Percentiles rank a stretch among this genome's conserved stretches.
Conservation (phyloP, 2,888 invertebrate species). For the Phasia obesa region DNA sequence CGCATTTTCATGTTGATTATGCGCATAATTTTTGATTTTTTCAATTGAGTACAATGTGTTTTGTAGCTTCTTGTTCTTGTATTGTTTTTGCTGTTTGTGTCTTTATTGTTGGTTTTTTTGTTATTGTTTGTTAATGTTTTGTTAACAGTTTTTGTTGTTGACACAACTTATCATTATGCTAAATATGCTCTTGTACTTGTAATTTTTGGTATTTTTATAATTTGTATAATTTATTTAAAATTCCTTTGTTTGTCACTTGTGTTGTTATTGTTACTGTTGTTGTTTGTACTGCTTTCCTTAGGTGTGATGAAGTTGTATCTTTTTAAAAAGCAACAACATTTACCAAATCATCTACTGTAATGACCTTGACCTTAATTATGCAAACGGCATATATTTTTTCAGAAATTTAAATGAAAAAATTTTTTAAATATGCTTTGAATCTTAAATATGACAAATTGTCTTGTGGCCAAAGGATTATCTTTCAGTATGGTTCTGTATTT, state of each 20-base stretch:
- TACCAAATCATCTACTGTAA: constrained; percentile 48
- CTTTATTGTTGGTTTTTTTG: constrained; percentile 21
- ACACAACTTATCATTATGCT: constrained; percentile 56
- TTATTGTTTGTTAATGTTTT: constrained; percentile 52
- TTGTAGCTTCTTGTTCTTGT: constrained; percentile 21
- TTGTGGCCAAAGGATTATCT: too few species aligned
- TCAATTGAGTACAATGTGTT: constrained; percentile 5
- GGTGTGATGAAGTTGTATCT: constrained; percentile 51
- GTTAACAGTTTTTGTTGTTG: constrained; percentile 48
- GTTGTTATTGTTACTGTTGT: background rate
- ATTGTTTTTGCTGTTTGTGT: too few species aligned
- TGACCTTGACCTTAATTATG: constrained; percentile 70
- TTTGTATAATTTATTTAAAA: constrained; percentile 37
- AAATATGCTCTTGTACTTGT: constrained; percentile 30
- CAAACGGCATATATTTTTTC: constrained; percentile 37
- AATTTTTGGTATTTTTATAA: constrained; percentile 16
- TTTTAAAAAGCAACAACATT: constrained; percentile 9
- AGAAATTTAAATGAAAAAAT: background rate
- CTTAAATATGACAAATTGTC: background rate
- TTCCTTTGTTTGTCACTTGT: constrained; percentile 33
- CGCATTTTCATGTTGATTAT: constrained; percentile 79
- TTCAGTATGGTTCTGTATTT: too few species aligned
- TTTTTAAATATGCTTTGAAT: background rate
- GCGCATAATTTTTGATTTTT: constrained; percentile 79
- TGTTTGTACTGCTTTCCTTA: constrained; percentile 13